Percentiles rank a stretch among this genome's conserved stretches.
phyloP scores from a whole-genome alignment of 2,113 vertebrate species.

The Cephalopholis sonnerati region DNA sequence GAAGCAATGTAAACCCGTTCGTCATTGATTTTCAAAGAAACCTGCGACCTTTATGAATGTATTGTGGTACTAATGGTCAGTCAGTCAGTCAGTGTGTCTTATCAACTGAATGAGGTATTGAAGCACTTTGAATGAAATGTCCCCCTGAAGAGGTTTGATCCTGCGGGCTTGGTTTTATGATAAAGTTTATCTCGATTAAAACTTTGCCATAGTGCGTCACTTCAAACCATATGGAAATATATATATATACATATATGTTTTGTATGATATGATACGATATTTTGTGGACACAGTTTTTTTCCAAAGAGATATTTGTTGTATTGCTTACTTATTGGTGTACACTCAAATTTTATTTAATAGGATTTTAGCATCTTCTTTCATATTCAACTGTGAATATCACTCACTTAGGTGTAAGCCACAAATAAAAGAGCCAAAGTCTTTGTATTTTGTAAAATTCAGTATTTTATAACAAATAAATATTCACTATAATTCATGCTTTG shows the following conservation, averaged over 20 bases:
- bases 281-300: slow-evolving; percentile 63
- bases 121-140: slow-evolving; percentile 78
- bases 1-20: slow-evolving; percentile 49
- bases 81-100: slow-evolving; percentile 64
- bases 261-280: slow-evolving; percentile 67
- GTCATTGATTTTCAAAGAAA: slow-evolving; percentile 39
- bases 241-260: slow-evolving; percentile 58
- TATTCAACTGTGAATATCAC: slow-evolving; percentile 75
- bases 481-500: slow-evolving; percentile 42
- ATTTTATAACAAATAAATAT: slow-evolving; percentile 84
- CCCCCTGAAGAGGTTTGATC: slow-evolving; percentile 67
- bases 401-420: slow-evolving; percentile 71
- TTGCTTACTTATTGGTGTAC: slow-evolving; percentile 55
- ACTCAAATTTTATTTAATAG: slow-evolving; percentile 66
- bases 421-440: slow-evolving; percentile 79
- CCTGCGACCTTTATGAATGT: slow-evolving; percentile 77
- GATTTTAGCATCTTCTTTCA: slow-evolving; percentile 64
- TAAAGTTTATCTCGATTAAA: slow-evolving; percentile 54
- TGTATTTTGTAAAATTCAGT: slow-evolving; percentile 80
- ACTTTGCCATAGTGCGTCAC: slow-evolving; percentile 52
- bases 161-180: slow-evolving; percentile 64
- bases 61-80: slow-evolving; percentile 74
- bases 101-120: slow-evolving; percentile 66
- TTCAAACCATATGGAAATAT: slow-evolving; percentile 48
- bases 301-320: slow-evolving; percentile 71